phyloP scores from a whole-genome alignment of 2,797 vertebrate species.

The Triplophysa bombifrons region DNA sequence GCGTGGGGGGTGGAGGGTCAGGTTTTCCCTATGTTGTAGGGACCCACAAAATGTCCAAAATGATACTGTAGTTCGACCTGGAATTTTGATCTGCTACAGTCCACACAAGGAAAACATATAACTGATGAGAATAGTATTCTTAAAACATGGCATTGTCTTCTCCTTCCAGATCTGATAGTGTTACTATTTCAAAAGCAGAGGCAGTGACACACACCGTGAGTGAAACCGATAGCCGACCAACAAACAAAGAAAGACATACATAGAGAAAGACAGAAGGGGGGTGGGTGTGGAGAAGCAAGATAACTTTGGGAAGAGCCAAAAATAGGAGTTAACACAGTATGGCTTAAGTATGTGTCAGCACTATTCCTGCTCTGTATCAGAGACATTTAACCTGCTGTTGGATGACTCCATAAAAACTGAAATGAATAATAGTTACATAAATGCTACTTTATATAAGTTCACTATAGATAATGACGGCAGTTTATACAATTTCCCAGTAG shows the following conservation, averaged over 20 bases:
- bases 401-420: too few species aligned
- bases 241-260: constrained; percentile 4
- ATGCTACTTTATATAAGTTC: too few species aligned
- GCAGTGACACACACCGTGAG: neutral
- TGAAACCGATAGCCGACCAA: neutral
- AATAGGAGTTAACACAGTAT: neutral
- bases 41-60: too few species aligned
- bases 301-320: neutral
- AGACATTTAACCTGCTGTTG: too few species aligned
- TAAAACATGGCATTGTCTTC: neutral
- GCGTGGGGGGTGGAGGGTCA: too few species aligned
- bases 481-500: too few species aligned
- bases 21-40: too few species aligned
- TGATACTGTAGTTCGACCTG: neutral
- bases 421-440: too few species aligned
- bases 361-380: neutral
- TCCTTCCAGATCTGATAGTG: neutral
- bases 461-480: too few species aligned
- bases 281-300: neutral
- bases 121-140: neutral
- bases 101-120: too few species aligned
- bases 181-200: neutral
- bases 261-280: neutral
- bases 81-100: neutral
- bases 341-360: neutral